These are phyloP conservation scores for Zaprionus obscuricornis DNA, from an alignment of 2,888 invertebrate species.

Conservation along the genomic window DNA sequence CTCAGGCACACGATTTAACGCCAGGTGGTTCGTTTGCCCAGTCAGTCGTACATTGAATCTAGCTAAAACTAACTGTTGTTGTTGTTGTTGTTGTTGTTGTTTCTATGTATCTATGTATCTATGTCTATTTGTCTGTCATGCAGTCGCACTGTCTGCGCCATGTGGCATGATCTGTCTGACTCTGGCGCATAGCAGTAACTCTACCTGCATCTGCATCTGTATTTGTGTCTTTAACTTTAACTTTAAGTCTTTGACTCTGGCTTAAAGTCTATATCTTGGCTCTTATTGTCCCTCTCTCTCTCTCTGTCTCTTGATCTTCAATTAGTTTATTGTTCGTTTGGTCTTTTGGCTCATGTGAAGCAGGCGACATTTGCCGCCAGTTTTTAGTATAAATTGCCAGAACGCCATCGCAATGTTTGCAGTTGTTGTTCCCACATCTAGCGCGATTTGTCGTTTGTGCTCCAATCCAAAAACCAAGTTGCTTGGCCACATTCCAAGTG, in stretches of 20 bases:
- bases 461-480: constrained; percentile 40
- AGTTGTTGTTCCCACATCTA: constrained; percentile 63
- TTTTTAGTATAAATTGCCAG: constrained; percentile 64
- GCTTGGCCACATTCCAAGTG: constrained; percentile 47
- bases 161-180: constrained; percentile 63
- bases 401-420: constrained; percentile 58
- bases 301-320: constrained; percentile 57
- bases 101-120: constrained; percentile 14
- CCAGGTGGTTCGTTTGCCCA: constrained; percentile 63
- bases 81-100: constrained; percentile 29
- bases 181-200: no score
- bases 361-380: constrained; percentile 79
- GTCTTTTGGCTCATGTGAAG: constrained; percentile 76
- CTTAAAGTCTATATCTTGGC: no score
- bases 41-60: constrained; percentile 11
- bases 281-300: not conserved
- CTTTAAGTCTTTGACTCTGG: no score
- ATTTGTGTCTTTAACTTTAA: no score
- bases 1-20: constrained; percentile 60
- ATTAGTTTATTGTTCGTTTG: constrained; percentile 74
- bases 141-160: constrained; percentile 42
- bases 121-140: constrained; percentile 10
- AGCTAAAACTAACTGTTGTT: no score
- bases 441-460: constrained; percentile 47
- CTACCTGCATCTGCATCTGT: no score